Percentiles rank a stretch among this genome's conserved stretches.
phyloP scores from a whole-genome alignment of 2,888 invertebrate genomes.

The Melanophora roralis region DNA sequence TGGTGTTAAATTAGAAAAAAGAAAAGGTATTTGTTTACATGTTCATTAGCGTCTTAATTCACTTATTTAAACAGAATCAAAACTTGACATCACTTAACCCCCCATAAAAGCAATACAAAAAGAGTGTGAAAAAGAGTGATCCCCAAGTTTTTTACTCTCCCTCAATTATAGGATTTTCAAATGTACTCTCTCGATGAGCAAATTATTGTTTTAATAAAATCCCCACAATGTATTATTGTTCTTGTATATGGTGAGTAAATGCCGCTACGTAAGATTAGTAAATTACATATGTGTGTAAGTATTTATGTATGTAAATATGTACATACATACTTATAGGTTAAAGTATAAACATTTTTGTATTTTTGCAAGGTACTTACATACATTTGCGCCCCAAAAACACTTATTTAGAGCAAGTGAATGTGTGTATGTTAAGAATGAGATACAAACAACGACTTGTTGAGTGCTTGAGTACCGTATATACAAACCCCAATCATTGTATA shows the following conservation, averaged over 20 bases:
- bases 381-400: too few species aligned
- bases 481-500: conserved; percentile 21
- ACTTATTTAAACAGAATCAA: background rate
- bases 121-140: too few species aligned
- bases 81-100: conserved; percentile 17
- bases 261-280: background rate
- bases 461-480: conserved; percentile 15
- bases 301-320: background rate
- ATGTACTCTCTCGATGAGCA: background rate
- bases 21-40: too few species aligned
- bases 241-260: background rate
- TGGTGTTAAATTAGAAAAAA: too few species aligned
- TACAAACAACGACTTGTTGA: conserved; percentile 46
- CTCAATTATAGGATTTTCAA: background rate
- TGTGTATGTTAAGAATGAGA: conserved; percentile 18
- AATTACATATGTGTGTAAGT: background rate
- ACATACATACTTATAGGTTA: too few species aligned
- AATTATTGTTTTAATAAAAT: background rate
- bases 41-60: too few species aligned
- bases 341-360: too few species aligned
- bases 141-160: conserved; percentile 11
- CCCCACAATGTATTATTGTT: conserved; percentile 22
- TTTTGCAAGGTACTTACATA: too few species aligned
- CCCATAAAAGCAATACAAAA: background rate
- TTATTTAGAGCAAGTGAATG: too few species aligned